These are phyloP conservation scores for Muntiacus reevesi DNA, from an alignment of 2,113 vertebrate species.

Conservation along the genomic window DNA sequence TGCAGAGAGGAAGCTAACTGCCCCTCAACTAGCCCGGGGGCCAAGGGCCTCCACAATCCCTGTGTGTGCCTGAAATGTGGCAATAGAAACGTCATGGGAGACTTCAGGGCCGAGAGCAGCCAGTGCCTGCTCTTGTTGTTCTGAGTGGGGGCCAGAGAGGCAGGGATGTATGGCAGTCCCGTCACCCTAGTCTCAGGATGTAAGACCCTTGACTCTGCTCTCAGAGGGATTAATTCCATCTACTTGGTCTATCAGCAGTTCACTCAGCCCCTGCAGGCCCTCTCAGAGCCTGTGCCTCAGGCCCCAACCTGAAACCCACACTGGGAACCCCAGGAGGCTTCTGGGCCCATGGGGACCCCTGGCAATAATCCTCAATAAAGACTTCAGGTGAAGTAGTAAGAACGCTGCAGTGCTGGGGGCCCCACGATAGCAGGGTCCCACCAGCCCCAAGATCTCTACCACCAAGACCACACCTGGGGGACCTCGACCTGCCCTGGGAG, in stretches of 20 bases:
- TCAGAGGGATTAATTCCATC: neutral
- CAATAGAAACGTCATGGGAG: neutral
- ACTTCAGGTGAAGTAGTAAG: neutral
- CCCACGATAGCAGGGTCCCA: neutral
- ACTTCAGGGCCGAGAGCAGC: neutral
- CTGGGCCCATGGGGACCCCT: neutral
- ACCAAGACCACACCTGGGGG: neutral
- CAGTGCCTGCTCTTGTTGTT: neutral
- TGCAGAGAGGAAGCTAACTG: neutral
- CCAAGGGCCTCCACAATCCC: neutral
- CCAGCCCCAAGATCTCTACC: neutral
- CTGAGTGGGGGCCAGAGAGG: neutral
- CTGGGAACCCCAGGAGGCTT: neutral
- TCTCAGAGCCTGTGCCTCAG: neutral
- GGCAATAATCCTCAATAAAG: neutral
- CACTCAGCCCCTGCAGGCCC: neutral
- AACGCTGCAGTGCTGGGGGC: fast-evolving
- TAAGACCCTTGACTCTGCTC: neutral
- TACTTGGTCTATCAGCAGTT: neutral
- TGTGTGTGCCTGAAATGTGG: neutral
- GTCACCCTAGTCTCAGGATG: neutral
- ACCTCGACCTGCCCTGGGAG: neutral
- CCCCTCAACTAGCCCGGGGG: neutral
- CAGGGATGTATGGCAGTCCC: no score
- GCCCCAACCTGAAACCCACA: neutral